A percentile compares a stretch with the other conserved stretches of the same genome.
phyloP scores from a whole-genome alignment of 2,113 vertebrate genomes.

The Paralichthys olivaceus region DNA sequence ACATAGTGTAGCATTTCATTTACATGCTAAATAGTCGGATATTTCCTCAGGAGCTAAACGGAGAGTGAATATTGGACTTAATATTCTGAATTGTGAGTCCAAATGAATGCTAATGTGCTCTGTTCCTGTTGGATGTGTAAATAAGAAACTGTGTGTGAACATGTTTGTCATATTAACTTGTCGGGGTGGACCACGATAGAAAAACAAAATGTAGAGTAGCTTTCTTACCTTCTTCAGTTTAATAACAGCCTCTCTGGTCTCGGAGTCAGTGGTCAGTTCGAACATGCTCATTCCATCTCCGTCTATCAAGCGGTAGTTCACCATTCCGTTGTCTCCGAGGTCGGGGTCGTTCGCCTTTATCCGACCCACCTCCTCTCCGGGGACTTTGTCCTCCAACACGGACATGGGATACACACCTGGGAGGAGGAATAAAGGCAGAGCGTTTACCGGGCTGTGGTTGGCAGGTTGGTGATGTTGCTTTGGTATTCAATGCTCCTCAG shows the following conservation, averaged over 20 bases:
- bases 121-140: too few species aligned
- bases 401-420: conserved; percentile 96
- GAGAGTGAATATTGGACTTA: neutral
- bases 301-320: conserved; percentile 91
- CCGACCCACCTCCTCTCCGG: conserved; percentile 93
- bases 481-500: conserved; percentile 32
- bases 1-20: too few species aligned
- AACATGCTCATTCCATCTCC: conserved; percentile 91
- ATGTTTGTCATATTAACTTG: too few species aligned
- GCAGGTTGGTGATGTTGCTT: neutral
- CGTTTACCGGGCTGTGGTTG: too few species aligned
- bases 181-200: too few species aligned
- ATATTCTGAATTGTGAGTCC: neutral
- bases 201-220: neutral
- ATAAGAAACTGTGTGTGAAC: too few species aligned
- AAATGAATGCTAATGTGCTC: neutral
- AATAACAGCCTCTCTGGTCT: conserved; percentile 94
- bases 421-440: neutral
- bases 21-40: too few species aligned
- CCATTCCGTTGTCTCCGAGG: conserved; percentile 93
- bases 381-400: conserved; percentile 90
- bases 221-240: conserved; percentile 93
- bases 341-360: conserved; percentile 96
- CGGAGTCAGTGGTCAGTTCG: conserved; percentile 92
- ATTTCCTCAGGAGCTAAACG: too few species aligned